phyloP scores from a whole-genome alignment of 1,140 invertebrate genomes.

The Atopsyche davidsoni region DNA sequence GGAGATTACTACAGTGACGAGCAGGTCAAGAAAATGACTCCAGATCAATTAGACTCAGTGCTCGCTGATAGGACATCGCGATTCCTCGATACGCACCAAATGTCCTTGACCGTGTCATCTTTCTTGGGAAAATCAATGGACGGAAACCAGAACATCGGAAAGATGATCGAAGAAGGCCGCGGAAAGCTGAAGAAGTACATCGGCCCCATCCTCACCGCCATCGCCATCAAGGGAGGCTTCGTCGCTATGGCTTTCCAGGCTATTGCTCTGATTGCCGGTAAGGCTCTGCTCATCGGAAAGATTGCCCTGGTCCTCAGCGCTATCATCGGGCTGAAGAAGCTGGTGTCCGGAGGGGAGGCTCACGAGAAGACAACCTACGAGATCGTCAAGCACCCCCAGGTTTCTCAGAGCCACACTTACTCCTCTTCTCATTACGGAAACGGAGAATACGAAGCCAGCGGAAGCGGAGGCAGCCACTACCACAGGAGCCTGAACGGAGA shows the following conservation, averaged over 20 bases:
- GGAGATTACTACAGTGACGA: conserved; percentile 46
- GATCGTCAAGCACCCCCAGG: conserved; percentile 78
- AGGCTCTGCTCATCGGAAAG: conserved; percentile 66
- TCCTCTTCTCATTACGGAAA: conserved; percentile 65
- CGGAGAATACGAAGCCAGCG: conserved; percentile 53
- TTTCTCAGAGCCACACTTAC: conserved; percentile 68
- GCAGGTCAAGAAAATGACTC: conserved; percentile 45
- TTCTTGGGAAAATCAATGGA: conserved; percentile 33
- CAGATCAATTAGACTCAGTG: conserved; percentile 49
- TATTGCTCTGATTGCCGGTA: conserved; percentile 65
- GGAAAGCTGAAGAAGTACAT: conserved; percentile 52
- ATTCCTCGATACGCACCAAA: conserved; percentile 55
- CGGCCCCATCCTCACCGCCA: conserved; percentile 54
- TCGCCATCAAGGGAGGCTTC: conserved; percentile 62
- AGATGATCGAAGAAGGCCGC: conserved; percentile 50
- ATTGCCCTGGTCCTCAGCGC: conserved; percentile 68
- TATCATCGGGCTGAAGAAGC: conserved; percentile 70
- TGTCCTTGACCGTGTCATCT: conserved; percentile 50
- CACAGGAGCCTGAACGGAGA: conserved; percentile 56
- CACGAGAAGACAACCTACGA: conserved; percentile 76
- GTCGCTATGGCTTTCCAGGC: conserved; percentile 68
- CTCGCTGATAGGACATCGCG: conserved; percentile 51
- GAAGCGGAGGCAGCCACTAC: conserved; percentile 53
- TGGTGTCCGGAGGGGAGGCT: conserved; percentile 54
- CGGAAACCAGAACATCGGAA: conserved; percentile 33